phyloP scores from a whole-genome alignment of 2,888 invertebrate species.

The Thymelicus sylvestris region DNA sequence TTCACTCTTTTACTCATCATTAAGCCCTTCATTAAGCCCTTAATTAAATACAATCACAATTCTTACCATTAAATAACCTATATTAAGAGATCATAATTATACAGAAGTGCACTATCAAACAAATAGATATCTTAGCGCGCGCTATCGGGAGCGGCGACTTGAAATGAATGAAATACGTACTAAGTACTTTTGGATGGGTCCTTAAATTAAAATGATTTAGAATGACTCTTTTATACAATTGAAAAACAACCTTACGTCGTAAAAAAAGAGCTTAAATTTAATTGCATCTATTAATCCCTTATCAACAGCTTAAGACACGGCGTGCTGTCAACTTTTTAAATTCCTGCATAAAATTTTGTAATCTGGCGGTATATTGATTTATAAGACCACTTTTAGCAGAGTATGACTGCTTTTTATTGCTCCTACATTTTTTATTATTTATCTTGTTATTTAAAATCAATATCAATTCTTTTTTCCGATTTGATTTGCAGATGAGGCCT shows the following conservation, averaged over 20 bases:
- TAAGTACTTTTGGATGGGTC: slow-evolving; percentile 40
- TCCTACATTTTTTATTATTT: too few species aligned
- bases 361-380: slow-evolving; percentile 39
- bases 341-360: slow-evolving; percentile 43
- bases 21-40: too few species aligned
- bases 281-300: slow-evolving; percentile 9
- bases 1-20: too few species aligned
- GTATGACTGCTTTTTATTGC: neutral
- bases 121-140: slow-evolving; percentile 51
- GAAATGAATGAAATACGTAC: slow-evolving; percentile 58
- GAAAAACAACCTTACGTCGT: slow-evolving; percentile 7
- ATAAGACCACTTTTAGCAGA: slow-evolving; percentile 36
- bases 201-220: slow-evolving; percentile 32
- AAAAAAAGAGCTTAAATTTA: neutral
- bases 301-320: slow-evolving; percentile 28
- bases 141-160: slow-evolving; percentile 61
- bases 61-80: neutral
- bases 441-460: too few species aligned
- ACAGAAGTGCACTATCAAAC: slow-evolving; percentile 50
- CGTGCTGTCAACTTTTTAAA: slow-evolving; percentile 43
- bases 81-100: slow-evolving; percentile 44
- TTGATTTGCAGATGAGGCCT: too few species aligned
- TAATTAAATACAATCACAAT: too few species aligned
- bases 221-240: slow-evolving; percentile 4
- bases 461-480: too few species aligned